These are phyloP conservation scores for Sylvia atricapilla DNA, from an alignment of 2,113 vertebrate genomes.

Conservation along the genomic window DNA sequence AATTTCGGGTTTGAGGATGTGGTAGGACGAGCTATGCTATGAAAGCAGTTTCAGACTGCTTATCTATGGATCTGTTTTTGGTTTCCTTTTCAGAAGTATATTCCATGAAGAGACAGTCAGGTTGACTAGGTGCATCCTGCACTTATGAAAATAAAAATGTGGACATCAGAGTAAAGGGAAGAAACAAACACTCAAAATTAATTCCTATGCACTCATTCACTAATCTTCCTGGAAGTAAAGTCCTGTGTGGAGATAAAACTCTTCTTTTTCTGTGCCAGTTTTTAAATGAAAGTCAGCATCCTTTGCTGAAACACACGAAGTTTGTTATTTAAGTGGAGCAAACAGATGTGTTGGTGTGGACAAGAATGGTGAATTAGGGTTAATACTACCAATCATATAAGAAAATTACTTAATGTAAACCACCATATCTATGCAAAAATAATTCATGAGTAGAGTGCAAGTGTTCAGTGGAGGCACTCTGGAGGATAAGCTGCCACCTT, in stretches of 20 bases:
- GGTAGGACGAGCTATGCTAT: not conserved
- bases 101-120: not conserved
- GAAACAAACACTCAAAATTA: not conserved
- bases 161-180: not conserved
- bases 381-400: not conserved
- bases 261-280: not conserved
- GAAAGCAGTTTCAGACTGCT: not conserved
- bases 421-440: not conserved
- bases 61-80: not conserved
- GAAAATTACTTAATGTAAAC: not conserved
- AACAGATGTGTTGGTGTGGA: not conserved
- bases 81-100: not conserved
- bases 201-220: not conserved
- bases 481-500: not conserved
- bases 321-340: not conserved
- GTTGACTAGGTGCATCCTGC: not conserved
- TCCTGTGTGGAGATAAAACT: not conserved
- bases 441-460: not conserved
- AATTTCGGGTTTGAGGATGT: not conserved
- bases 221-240: not conserved
- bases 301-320: not conserved
- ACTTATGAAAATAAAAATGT: not conserved
- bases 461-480: not conserved
- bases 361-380: not conserved
- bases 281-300: not conserved